Base-by-base conservation (phyloP, 37 sponge, comb jelly and placozoan genomes). In the Spongia lamella region DNA sequence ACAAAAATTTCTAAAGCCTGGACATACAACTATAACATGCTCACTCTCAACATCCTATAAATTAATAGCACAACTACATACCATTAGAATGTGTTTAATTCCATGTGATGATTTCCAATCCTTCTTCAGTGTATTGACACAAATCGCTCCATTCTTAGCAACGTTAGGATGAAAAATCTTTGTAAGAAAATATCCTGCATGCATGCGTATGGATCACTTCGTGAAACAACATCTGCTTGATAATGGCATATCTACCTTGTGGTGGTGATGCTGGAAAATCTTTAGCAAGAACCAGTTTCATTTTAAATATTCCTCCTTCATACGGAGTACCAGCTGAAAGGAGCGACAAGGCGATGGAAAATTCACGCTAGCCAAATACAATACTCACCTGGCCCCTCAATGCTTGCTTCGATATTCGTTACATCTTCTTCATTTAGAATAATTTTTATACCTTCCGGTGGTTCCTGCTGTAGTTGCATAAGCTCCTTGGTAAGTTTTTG, bases 151-250 rank as follows among this genome's bases (percentile, higher is more conserved):
- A 83, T 88, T 93, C 33, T 80, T 82, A 7, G 97, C 88, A 47
- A 97, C 97, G 76, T 97, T 97, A 32, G 97, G 97, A 33, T 97
- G 97, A 60, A 97, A 97, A 27, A 97, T 93, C 61, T 97, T 97
- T 31, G 97, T 97, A 25, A 93, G 53, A 70, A 97, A 97, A 70
- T 83, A 97, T 7, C 97, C 96, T 94, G 53, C 26, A 77, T 9
- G 20, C 15, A n/a, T 43, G 9, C 5, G 47, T 43, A n/a, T n/a
- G n/a, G n/a, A n/a, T n/a, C n/a, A n/a, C n/a, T n/a, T n/a, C n/a
- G n/a, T n/a, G n/a, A n/a, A n/a, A n/a, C n/a, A n/a, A n/a, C n/a
- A n/a, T n/a, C n/a, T n/a, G n/a, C n/a, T n/a, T n/a, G n/a, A n/a
- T n/a, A n/a, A n/a, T n/a, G 9, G 26, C 53, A 74, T 22, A 63